Evolutionary conservation across 2,888 invertebrate genomes (phyloP).

Genomic region (Artemia sinica): DNA sequence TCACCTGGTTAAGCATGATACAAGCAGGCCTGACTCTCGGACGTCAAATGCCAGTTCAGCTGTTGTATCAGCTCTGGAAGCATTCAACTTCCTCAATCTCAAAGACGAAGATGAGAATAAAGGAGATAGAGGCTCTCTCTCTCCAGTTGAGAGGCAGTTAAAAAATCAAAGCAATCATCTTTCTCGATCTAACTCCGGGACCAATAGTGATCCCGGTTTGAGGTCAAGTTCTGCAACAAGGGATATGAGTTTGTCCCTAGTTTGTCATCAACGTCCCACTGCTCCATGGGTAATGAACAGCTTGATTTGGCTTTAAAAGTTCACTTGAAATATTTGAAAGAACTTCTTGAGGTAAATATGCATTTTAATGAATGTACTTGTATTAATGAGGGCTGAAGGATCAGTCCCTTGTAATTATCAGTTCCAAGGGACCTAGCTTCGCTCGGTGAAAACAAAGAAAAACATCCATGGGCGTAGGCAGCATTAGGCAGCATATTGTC

Average conservation of each 20-base stretch:
- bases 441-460: no score
- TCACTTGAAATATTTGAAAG: conserved; percentile 33
- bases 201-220: conserved; percentile 20
- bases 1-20: no score
- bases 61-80: conserved; percentile 36
- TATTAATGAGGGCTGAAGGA: no score
- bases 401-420: no score
- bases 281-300: conserved; percentile 31
- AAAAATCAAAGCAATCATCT: conserved; percentile 5
- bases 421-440: no score
- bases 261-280: conserved; percentile 4
- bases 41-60: conserved; percentile 35
- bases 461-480: no score
- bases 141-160: conserved; percentile 9
- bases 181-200: conserved; percentile 8
- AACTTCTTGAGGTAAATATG: conserved; percentile 31
- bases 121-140: conserved; percentile 19
- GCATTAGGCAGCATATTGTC: no score
- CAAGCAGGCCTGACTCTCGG: conserved; percentile 27
- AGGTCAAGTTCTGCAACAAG: conserved; percentile 1
- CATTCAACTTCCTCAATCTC: conserved; percentile 37
- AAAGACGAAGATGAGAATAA: conserved; percentile 30
- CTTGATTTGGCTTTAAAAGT: conserved; percentile 32
- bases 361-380: background rate
- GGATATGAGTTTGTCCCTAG: background rate